Evolutionary conservation across 1,140 invertebrate genomes (phyloP).

Genomic region (Aphis craccivora): DNA sequence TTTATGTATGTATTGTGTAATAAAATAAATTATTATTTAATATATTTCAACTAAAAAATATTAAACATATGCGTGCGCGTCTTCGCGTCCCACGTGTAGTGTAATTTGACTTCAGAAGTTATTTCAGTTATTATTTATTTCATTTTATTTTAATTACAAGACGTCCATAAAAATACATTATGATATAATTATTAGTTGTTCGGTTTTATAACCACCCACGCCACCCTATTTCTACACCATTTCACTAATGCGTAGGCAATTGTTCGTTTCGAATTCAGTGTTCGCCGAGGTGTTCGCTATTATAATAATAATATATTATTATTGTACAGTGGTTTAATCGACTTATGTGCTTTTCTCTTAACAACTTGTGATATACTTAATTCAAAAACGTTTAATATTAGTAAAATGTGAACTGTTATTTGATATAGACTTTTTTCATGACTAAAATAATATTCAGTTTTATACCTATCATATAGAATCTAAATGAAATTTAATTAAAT

Average conservation of each 20-base stretch:
- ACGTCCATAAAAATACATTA: background rate
- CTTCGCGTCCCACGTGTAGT: background rate
- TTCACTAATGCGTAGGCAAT: slow-evolving; percentile 13
- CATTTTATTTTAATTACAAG: slow-evolving; percentile 26
- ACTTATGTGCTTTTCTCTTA: background rate
- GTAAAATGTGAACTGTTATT: background rate
- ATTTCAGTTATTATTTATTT: slow-evolving; percentile 10
- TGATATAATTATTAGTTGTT: slow-evolving; percentile 31
- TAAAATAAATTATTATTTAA: slow-evolving; percentile 4
- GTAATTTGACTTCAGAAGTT: slow-evolving; percentile 6
- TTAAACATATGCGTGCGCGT: background rate
- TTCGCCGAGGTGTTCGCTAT: too few species aligned
- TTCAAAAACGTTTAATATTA: background rate
- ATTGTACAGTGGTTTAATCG: background rate
- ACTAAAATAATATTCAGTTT: background rate
- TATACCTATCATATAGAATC: background rate
- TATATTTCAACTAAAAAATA: background rate
- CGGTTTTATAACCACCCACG: slow-evolving; percentile 30
- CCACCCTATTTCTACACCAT: slow-evolving; percentile 36
- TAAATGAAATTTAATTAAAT: background rate
- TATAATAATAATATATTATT: background rate
- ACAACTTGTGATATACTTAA: background rate
- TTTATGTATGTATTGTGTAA: background rate
- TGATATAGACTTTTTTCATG: background rate
- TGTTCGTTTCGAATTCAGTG: background rate